These are phyloP conservation scores for Microctonus brassicae DNA, from an alignment of 2,888 invertebrate genomes.

Conservation along the genomic window DNA sequence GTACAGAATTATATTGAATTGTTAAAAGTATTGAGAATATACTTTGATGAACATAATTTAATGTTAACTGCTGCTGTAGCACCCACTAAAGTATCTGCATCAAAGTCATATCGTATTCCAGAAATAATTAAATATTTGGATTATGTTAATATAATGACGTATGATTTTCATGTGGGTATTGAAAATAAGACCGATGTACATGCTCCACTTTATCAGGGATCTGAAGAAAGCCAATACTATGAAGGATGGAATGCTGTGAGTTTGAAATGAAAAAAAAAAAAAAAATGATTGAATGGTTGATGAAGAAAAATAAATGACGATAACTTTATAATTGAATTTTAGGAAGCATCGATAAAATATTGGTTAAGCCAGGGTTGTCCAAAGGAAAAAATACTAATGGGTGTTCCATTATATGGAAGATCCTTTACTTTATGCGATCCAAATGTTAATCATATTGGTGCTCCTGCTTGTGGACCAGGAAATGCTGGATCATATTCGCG, in stretches of 20 bases:
- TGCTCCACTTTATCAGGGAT: constrained; percentile 73
- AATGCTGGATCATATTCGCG: constrained; percentile 77
- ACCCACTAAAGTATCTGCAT: constrained; percentile 70
- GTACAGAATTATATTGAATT: constrained; percentile 72
- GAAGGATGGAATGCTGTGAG: constrained; percentile 70
- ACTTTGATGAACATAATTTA: constrained; percentile 71
- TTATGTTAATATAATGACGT: constrained; percentile 80
- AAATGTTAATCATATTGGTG: constrained; percentile 71
- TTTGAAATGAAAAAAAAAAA: constrained; percentile 37
- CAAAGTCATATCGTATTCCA: constrained; percentile 75
- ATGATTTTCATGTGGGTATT: constrained; percentile 81
- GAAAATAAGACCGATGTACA: constrained; percentile 77
- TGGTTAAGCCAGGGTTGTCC: constrained; percentile 74
- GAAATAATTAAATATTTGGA: constrained; percentile 75
- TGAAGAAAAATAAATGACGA: too few relatives aligned
- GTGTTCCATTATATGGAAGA: constrained; percentile 80
- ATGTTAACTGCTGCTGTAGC: constrained; percentile 70
- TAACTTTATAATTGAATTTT: not conserved
- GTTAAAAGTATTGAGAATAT: constrained; percentile 73
- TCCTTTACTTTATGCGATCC: constrained; percentile 74
- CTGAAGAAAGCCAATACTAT: constrained; percentile 49
- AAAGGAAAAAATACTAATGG: constrained; percentile 77
- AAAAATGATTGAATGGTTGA: not conserved
- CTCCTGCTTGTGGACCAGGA: constrained; percentile 74
- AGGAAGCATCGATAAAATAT: constrained; percentile 71